A percentile compares a stretch with the other conserved stretches of the same genome.
phyloP scores from a whole-genome alignment of 2,113 vertebrate species.

The Solea solea region DNA sequence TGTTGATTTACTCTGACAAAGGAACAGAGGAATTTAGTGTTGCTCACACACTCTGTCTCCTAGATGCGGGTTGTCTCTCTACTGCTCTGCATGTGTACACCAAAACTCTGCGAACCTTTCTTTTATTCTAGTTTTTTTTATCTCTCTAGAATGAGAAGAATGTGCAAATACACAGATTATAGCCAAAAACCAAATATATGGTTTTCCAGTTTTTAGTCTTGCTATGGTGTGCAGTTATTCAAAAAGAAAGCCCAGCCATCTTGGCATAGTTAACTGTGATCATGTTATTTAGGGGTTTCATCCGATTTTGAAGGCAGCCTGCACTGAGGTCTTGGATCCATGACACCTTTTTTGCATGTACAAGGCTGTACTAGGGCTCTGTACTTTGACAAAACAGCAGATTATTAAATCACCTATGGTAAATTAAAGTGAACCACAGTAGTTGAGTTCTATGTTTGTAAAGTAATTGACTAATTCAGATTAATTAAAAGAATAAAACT shows the following conservation, averaged over 20 bases:
- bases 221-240: conserved; percentile 27
- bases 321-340: conserved; percentile 32
- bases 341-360: conserved; percentile 38
- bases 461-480: background rate
- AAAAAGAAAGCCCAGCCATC: conserved; percentile 38
- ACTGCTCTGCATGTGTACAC: too few relatives aligned
- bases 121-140: background rate
- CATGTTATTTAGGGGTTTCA: conserved; percentile 67
- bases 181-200: conserved; percentile 1
- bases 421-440: too few relatives aligned
- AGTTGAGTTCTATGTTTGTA: background rate
- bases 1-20: conserved; percentile 50
- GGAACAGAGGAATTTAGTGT: conserved; percentile 56
- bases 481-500: background rate
- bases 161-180: conserved; percentile 20
- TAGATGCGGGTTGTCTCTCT: conserved; percentile 11
- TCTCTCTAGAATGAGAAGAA: conserved; percentile 15
- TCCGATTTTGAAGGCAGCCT: conserved; percentile 62
- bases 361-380: conserved; percentile 16
- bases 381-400: conserved; percentile 6
- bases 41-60: conserved; percentile 16
- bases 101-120: background rate
- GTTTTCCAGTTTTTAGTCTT: conserved; percentile 7
- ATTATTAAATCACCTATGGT: background rate
- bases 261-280: conserved; percentile 59